These are phyloP conservation scores for Rostratula benghalensis DNA, from an alignment of 2,113 vertebrate genomes.

Conservation along the genomic window DNA sequence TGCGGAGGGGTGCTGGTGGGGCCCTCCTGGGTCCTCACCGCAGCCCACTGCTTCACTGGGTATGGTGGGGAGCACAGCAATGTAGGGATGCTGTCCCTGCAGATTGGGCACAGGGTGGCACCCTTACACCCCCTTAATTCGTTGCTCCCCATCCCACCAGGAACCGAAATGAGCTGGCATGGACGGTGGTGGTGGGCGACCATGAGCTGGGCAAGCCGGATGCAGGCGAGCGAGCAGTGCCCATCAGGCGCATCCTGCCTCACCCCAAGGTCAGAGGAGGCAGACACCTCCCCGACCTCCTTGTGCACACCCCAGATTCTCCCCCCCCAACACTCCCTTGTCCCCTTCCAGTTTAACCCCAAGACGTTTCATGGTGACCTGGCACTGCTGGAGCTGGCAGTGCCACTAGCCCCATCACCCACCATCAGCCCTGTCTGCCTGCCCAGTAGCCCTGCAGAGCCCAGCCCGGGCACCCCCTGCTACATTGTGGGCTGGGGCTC, in stretches of 20 bases:
- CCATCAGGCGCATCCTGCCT: constrained; percentile 87
- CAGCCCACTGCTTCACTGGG: constrained; percentile 94
- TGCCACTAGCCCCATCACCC: constrained; percentile 71
- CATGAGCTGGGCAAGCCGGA: constrained; percentile 82
- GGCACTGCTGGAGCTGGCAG: constrained; percentile 87
- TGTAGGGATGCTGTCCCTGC: neutral
- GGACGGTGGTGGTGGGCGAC: constrained; percentile 88
- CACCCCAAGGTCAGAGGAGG: constrained; percentile 86
- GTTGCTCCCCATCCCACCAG: constrained; percentile 30
- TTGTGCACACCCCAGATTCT: too few relatives aligned
- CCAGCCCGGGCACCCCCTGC: constrained; percentile 82
- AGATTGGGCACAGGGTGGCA: neutral
- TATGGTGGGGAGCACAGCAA: constrained; percentile 23
- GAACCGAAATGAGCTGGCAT: constrained; percentile 85
- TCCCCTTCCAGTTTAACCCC: constrained; percentile 85
- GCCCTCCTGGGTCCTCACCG: constrained; percentile 89
- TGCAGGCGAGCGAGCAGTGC: constrained; percentile 78
- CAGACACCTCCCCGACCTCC: neutral
- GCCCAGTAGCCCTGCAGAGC: constrained; percentile 78
- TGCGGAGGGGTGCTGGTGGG: constrained; percentile 92
- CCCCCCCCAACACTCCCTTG: too few relatives aligned
- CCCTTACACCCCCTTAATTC: neutral
- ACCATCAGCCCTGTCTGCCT: constrained; percentile 85
- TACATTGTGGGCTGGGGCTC: constrained; percentile 94
- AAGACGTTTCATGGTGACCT: constrained; percentile 93